Evolutionary conservation across 1,140 invertebrate species (phyloP).

Genomic region (Drosophila sulfurigaster): DNA sequence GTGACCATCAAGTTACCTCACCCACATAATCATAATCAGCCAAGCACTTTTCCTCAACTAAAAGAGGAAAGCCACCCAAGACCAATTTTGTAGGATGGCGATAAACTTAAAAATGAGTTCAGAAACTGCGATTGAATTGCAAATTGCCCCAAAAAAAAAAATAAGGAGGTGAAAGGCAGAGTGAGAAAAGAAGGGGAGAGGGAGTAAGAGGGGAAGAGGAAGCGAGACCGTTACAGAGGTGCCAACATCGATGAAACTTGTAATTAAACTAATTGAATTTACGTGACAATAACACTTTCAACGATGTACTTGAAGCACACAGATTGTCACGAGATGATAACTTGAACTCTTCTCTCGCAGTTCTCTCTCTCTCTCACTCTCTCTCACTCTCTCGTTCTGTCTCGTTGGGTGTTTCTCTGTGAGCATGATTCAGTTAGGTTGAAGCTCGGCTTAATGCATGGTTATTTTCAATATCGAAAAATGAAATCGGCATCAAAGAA

Average conservation of each 20-base stretch:
- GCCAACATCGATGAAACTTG: conserved; percentile 77
- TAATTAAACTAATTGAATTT: conserved; percentile 83
- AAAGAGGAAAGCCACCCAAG: conserved; percentile 29
- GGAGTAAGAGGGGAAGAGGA: neutral
- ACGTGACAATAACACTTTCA: conserved; percentile 82
- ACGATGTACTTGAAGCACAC: conserved; percentile 21
- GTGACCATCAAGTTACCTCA: conserved; percentile 44
- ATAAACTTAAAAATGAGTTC: conserved; percentile 17
- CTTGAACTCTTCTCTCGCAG: conserved; percentile 6
- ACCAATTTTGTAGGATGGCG: conserved; percentile 20
- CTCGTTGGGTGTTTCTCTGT: conserved; percentile 1
- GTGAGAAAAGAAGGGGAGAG: no score
- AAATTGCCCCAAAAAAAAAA: conserved; percentile 30
- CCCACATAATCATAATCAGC: conserved; percentile 31
- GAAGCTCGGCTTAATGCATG: conserved; percentile 65
- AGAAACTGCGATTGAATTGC: conserved; percentile 43
- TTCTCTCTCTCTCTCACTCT: conserved; percentile 6
- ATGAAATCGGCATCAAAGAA: conserved; percentile 84
- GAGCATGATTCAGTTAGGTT: conserved; percentile 24
- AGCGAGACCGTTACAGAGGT: conserved; percentile 56
- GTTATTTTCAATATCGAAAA: conserved; percentile 84
- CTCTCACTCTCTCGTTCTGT: neutral
- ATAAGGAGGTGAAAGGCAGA: conserved; percentile 11
- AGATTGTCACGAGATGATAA: conserved; percentile 80
- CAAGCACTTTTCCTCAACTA: conserved; percentile 16